Percentiles rank a stretch among this genome's conserved stretches.
phyloP scores from a whole-genome alignment of 1,140 invertebrate species.

The Danaus melanippus region DNA sequence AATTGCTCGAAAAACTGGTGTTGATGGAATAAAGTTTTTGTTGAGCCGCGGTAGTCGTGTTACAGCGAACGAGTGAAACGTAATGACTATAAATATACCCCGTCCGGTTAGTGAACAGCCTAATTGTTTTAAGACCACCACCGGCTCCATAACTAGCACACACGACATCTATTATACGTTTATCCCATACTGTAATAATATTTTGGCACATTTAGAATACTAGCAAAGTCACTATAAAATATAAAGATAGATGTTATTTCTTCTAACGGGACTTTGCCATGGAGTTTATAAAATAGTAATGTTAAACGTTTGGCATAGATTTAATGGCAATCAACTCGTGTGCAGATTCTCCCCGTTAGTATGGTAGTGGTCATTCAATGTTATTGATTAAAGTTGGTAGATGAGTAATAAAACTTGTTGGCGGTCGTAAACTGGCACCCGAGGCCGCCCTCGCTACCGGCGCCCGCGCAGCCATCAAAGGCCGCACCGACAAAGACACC shows the following conservation, averaged over 20 bases:
- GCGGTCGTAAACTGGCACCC: slow-evolving; percentile 60
- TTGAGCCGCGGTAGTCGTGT: slow-evolving; percentile 37
- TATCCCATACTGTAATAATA: not conserved
- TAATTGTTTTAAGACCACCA: slow-evolving; percentile 12
- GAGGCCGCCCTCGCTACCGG: slow-evolving; percentile 44
- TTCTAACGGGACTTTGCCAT: no score
- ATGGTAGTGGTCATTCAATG: slow-evolving; percentile 24
- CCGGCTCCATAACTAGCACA: slow-evolving; percentile 10
- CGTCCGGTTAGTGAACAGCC: not conserved
- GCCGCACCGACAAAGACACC: slow-evolving; percentile 53
- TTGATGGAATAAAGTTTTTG: slow-evolving; percentile 54
- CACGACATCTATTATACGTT: slow-evolving; percentile 3
- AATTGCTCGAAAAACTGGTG: slow-evolving; percentile 42
- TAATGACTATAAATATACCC: slow-evolving; percentile 48
- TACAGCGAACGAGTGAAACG: slow-evolving; percentile 37
- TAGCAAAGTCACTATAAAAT: no score
- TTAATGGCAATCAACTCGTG: slow-evolving; percentile 9
- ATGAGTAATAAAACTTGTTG: slow-evolving; percentile 48
- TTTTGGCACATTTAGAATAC: no score
- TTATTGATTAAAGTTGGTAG: slow-evolving; percentile 47
- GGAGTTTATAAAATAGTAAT: no score
- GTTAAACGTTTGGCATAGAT: no score
- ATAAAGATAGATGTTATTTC: no score
- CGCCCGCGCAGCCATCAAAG: slow-evolving; percentile 58
- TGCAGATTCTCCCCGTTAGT: slow-evolving; percentile 17